Conservation (phyloP, 1,140 invertebrate species). For the Augochlora pura region DNA sequence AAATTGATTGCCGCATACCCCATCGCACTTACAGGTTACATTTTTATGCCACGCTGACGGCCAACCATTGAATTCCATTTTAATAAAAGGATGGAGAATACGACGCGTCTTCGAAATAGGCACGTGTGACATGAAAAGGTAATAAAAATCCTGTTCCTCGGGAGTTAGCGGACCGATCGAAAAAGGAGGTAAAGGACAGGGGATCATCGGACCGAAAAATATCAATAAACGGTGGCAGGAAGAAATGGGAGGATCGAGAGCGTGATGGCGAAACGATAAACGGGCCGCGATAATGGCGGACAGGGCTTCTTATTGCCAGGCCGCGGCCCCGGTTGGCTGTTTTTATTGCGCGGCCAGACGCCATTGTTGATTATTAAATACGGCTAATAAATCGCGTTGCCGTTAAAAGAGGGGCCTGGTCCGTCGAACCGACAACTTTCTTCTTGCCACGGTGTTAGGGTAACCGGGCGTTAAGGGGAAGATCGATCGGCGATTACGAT, state of each 20-base stretch:
- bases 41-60: no score
- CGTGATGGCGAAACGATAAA: background rate
- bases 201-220: background rate
- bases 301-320: background rate
- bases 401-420: background rate
- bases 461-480: constrained; percentile 40
- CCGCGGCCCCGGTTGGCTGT: background rate
- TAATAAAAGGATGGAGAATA: no score
- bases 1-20: no score
- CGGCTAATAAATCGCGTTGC: constrained; percentile 24
- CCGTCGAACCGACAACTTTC: constrained; percentile 50
- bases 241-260: background rate
- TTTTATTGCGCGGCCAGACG: background rate
- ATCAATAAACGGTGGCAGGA: constrained; percentile 5
- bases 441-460: constrained; percentile 13
- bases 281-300: constrained; percentile 9
- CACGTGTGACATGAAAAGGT: no score
- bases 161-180: no score
- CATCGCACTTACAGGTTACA: no score
- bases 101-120: no score
- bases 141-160: no score
- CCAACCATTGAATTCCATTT: no score
- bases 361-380: constrained; percentile 38
- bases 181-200: no score
- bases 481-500: constrained; percentile 60